These are phyloP conservation scores for Galemys pyrenaicus DNA, from an alignment of 2,113 vertebrate species.

Conservation along the genomic window DNA sequence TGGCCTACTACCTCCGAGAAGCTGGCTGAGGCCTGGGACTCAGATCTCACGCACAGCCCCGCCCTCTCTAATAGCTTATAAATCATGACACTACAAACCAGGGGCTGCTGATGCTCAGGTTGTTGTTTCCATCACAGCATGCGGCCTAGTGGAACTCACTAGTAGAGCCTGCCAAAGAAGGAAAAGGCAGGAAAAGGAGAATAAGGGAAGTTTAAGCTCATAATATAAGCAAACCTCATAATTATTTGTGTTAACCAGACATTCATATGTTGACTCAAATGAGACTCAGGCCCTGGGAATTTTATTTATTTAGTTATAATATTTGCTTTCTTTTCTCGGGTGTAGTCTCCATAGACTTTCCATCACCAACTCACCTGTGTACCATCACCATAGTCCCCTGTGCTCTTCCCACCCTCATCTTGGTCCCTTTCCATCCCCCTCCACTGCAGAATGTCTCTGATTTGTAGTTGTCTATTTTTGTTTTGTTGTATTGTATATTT, in stretches of 20 bases:
- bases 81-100: no score
- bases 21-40: rapidly evolving
- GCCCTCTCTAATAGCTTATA: neutral
- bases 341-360: no score
- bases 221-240: neutral
- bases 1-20: rapidly evolving
- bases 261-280: neutral
- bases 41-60: no score
- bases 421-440: no score
- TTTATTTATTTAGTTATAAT: no score
- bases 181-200: neutral
- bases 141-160: neutral
- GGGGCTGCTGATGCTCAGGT: neutral
- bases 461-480: no score
- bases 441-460: no score
- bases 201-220: neutral
- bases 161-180: neutral
- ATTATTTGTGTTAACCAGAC: neutral
- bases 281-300: neutral
- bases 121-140: neutral
- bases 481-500: no score
- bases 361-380: no score
- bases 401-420: no score
- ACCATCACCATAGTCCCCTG: no score
- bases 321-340: no score